Evolutionary conservation across 2,888 invertebrate genomes (phyloP).

Genomic region (Drosophila subquinaria): DNA sequence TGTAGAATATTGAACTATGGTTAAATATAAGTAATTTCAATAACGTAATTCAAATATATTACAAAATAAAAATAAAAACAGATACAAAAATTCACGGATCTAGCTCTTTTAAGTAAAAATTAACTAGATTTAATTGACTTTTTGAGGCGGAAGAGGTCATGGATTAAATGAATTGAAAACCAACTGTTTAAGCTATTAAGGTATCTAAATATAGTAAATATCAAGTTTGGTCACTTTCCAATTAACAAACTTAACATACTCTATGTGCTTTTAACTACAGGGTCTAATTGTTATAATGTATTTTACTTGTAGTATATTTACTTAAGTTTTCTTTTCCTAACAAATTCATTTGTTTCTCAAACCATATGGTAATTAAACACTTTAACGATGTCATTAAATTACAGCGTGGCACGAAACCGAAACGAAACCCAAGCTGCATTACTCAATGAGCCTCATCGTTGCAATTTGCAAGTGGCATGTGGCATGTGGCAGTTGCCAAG

Average conservation of each 20-base stretch:
- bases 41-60: too few species aligned
- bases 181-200: too few species aligned
- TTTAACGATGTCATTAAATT: conserved; percentile 8
- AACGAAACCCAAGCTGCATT: neutral
- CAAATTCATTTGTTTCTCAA: neutral
- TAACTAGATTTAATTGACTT: too few species aligned
- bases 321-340: neutral
- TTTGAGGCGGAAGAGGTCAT: too few species aligned
- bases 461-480: conserved; percentile 29
- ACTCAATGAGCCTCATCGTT: conserved; percentile 12
- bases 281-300: neutral
- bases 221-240: too few species aligned
- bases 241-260: neutral
- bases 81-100: too few species aligned
- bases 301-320: neutral
- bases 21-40: too few species aligned
- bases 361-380: conserved; percentile 6
- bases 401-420: neutral
- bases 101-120: too few species aligned
- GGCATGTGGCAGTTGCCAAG: conserved; percentile 27
- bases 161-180: too few species aligned
- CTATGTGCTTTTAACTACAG: neutral
- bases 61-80: too few species aligned
- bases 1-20: too few species aligned
- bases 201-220: too few species aligned